Evolutionary conservation across 64 coral and sea anemone species (phyloP).

Genomic region (Acropora yongei): DNA sequence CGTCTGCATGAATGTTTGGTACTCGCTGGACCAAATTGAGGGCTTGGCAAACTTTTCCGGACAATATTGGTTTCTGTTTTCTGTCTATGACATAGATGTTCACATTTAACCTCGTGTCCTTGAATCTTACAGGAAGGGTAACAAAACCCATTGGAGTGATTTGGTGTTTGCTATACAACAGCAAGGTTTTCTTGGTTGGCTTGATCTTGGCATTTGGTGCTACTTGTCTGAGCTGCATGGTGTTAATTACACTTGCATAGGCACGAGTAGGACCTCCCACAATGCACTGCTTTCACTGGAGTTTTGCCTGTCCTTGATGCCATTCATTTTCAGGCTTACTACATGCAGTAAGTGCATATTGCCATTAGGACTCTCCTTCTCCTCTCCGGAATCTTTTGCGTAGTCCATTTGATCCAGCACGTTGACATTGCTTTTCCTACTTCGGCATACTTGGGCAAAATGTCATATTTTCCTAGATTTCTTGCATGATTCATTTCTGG

Average conservation of each 20-base stretch:
- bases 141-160: neutral
- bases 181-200: too few relatives aligned
- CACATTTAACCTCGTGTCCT: neutral
- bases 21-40: neutral
- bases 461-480: conserved; percentile 33
- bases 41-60: neutral
- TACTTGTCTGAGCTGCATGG: too few relatives aligned
- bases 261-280: conserved; percentile 30
- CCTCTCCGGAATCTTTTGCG: neutral
- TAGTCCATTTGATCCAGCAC: neutral
- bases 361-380: neutral
- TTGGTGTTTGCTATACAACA: neutral
- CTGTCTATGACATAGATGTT: too few relatives aligned
- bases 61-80: too few relatives aligned
- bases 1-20: too few relatives aligned
- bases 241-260: too few relatives aligned
- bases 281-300: neutral
- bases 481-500: neutral
- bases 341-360: conserved; percentile 13
- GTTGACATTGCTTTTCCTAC: conserved; percentile 23
- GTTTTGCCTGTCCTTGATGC: too few relatives aligned
- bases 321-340: neutral
- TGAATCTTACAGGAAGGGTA: neutral
- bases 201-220: too few relatives aligned
- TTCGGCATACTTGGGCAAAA: conserved; percentile 50